phyloP scores from a whole-genome alignment of 1,140 invertebrate species.

The Tetragnatha versicolor region DNA sequence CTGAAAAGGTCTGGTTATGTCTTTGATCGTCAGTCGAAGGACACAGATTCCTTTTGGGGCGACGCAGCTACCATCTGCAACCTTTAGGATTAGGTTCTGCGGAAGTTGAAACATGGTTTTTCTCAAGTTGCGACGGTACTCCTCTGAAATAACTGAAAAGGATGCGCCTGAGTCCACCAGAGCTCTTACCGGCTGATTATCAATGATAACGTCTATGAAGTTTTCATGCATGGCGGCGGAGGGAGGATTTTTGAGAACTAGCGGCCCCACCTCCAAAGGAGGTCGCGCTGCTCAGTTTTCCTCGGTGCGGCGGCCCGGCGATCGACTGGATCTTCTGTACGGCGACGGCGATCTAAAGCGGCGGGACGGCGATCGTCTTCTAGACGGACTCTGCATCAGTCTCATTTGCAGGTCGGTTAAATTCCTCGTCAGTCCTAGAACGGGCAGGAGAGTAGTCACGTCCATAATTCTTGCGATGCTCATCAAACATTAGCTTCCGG shows the following conservation, averaged over 20 bases:
- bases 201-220: neutral
- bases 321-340: neutral
- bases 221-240: neutral
- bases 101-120: neutral
- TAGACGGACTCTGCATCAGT: neutral
- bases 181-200: constrained; percentile 5
- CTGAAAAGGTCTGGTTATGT: neutral
- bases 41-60: constrained; percentile 7
- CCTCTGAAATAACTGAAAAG: neutral
- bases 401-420: neutral
- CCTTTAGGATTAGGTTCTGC: neutral
- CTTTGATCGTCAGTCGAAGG: neutral
- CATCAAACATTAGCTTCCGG: neutral
- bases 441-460: no score
- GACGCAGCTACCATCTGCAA: neutral
- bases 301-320: neutral
- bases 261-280: neutral
- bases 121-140: neutral
- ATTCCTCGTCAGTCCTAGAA: neutral
- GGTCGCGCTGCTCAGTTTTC: neutral
- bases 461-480: neutral
- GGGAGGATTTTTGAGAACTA: constrained; percentile 23
- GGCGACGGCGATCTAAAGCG: neutral
- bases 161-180: neutral
- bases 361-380: neutral